A percentile compares a stretch with the other conserved stretches of the same genome.
Evolutionary conservation across 2,797 vertebrate genomes (phyloP).

Genomic region (Enteromius treurensis): DNA sequence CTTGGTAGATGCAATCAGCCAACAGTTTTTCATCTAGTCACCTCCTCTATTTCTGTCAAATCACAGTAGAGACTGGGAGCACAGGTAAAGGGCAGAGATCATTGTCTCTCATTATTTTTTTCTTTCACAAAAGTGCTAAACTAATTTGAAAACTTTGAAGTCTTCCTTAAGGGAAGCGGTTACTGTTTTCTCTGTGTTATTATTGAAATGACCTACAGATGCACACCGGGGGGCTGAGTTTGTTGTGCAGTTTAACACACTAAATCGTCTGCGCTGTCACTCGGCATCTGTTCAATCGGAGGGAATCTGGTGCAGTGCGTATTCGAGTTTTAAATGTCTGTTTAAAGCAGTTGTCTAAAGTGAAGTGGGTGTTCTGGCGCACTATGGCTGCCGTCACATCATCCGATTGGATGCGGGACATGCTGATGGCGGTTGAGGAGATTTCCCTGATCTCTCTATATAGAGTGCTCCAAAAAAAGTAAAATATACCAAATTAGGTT

Average conservation of each 20-base stretch:
- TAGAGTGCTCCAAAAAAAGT: not conserved
- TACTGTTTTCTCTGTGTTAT: conserved; percentile 33
- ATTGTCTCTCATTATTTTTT: conserved; percentile 47
- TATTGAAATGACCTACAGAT: conserved; percentile 52
- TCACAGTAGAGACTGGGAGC: conserved; percentile 29
- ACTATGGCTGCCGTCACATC: not conserved
- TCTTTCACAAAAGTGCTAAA: conserved; percentile 20
- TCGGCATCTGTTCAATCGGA: conserved; percentile 35
- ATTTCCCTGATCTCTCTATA: not conserved
- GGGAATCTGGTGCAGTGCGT: conserved; percentile 34
- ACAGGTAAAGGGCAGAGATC: conserved; percentile 44
- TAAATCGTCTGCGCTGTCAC: conserved; percentile 42
- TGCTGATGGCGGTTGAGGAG: not conserved
- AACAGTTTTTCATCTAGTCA: conserved; percentile 63
- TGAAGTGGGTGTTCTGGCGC: conserved; percentile 3
- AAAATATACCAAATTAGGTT: not conserved
- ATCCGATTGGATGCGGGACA: not conserved
- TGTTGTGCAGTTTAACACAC: conserved; percentile 40
- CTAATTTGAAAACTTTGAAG: conserved; percentile 49
- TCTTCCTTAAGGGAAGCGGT: conserved; percentile 20
- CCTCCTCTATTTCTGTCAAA: conserved; percentile 41
- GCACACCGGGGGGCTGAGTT: conserved; percentile 45
- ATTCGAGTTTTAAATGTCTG: conserved; percentile 28
- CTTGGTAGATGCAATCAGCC: conserved; percentile 63
- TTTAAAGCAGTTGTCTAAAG: conserved; percentile 13